Base-by-base conservation (phyloP, 1,140 invertebrate species). In the Bombus superbus region DNA sequence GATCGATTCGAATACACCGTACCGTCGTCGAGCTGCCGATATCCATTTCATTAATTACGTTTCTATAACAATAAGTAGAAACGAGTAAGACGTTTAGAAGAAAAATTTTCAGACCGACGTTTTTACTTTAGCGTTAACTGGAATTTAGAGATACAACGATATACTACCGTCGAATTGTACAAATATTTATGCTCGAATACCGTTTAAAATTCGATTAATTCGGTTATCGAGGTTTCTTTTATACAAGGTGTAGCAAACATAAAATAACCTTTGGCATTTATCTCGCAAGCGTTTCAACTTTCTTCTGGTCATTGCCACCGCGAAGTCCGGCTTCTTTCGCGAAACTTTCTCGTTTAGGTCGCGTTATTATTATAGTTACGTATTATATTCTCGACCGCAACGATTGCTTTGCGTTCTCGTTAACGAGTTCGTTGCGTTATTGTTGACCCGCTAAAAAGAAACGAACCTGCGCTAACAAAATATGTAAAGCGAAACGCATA, bases 401-500 rank as follows among this genome's bases (percentile, higher is more conserved):
- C 47, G 47, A 53, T 53, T 8, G 47, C 59, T 82, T 64, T 59
- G 57, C 38, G n/a, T 79, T 59, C 66, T 89, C 77, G 86, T 88
- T 89, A 89, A 83, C 73, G 47, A 22, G 28, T n/a, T 47, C 22
- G 57, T 22, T 59, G 57, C 64, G 47, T 53, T 69, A 47, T 69
- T 40, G 53, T 59, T 74, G 71, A 75, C 75, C 83, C 15, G 85
- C 62, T 69, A 87, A 84, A 73, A 25, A 64, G 88, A 69, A 84
- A 80, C 64, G 64, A 83, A 82, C 13, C 38, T 28, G 18, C 38
- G 69, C 38, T 78, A 82, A 79, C 85, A 87, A 78, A 74, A 79
- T 89, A 89, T 80, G 85, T 73, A 84, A 89, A 85, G 57, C 32
- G 84, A 59, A 32, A 85, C 71, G 85, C 73, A 87, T 80, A 83